These are phyloP conservation scores for Dasypus novemcinctus DNA, from an alignment of 2,113 vertebrate genomes.

Conservation along the genomic window DNA sequence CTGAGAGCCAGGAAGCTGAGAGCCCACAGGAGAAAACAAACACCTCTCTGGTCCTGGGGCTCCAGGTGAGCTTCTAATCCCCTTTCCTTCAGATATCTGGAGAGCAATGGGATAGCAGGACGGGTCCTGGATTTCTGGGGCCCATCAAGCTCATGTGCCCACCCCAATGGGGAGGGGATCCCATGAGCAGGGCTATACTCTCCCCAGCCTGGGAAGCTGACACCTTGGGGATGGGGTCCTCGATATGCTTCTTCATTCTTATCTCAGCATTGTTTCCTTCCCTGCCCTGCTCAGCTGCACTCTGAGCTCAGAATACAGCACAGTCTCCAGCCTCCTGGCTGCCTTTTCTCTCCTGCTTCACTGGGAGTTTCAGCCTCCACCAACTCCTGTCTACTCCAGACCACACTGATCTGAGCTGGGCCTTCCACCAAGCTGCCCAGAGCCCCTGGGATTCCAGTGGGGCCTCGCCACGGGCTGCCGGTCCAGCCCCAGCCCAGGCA, in stretches of 20 bases:
- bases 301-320: not conserved
- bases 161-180: not conserved
- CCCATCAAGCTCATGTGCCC: fast-evolving
- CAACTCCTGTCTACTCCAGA: not conserved
- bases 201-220: not conserved
- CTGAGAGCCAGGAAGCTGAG: not conserved
- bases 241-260: not conserved
- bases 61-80: not conserved
- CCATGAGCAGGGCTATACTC: not conserved
- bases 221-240: fast-evolving
- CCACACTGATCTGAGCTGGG: not conserved
- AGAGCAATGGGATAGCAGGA: not conserved
- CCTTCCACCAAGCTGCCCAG: not conserved
- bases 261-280: not conserved
- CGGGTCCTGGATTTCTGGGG: not conserved
- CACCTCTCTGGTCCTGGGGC: not conserved
- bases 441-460: not conserved
- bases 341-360: not conserved
- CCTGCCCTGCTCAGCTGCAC: too few species aligned
- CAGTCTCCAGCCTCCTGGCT: not conserved
- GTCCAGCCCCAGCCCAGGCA: fast-evolving
- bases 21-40: not conserved
- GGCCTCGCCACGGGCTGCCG: not conserved
- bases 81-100: not conserved
- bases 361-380: not conserved